Base-by-base conservation (phyloP, 2,797 vertebrate species). In the Florisuga fusca region DNA sequence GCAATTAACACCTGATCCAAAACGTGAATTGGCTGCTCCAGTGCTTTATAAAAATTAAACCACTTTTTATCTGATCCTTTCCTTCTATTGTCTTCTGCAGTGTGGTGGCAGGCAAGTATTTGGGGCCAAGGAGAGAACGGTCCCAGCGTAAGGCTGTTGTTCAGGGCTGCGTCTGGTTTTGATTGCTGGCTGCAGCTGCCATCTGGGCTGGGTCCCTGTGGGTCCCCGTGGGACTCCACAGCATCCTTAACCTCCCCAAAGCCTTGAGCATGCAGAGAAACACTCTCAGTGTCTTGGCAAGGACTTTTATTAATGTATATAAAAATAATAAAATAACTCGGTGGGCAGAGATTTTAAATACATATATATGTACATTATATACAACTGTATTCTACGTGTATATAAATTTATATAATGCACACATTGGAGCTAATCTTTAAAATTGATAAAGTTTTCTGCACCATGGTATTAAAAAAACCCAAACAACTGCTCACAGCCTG, bases 1-100 rank as follows among this genome's bases (percentile, higher is more conserved):
- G 87, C 95, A 78, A 90, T 96, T 93, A 95, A 81, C 62, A 51
- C 87, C 89, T 55, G 91, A 63, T 51, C 57, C 68, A 12, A 75
- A 81, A 81, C 17, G 33, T 41, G 75, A 46, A 61, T 67, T 85
- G 38, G 91, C 83, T 59, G 72, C 16, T 58, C 5, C 33, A 79
- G 66, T 2, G 58, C 69, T 63, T 90, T 62, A 33, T 50, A 66
- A 81, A 90, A 89, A 68, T 33, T 25, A 80, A 87, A 71, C 55
- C 38, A 7, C 36, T 86, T 81, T 68, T 89, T 55, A 68, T 83
- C 85, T 72, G 53, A 84, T 62, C 55, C 43, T 89, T 73, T 46
- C 71, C 18, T 50, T 31, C 73, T 20, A 26, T 83, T 72, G 69
- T 71, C 82, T 93, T 66, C 61, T 7, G 1, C 38, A 27, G 1